Evolutionary conservation across 1,140 invertebrate species (phyloP).

Genomic region (Mylabris phalerata): DNA sequence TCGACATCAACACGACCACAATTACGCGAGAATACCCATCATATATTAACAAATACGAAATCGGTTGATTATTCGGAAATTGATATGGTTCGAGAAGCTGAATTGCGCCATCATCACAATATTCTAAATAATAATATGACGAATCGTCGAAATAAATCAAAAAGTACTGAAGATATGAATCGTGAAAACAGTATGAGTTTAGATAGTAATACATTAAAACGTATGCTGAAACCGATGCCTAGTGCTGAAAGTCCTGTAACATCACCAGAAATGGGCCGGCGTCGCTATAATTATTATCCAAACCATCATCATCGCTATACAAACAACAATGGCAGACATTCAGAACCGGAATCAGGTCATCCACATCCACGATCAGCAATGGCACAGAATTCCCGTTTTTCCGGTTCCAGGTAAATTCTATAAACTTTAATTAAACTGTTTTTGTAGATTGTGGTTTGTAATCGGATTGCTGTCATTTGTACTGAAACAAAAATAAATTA

Average conservation of each 20-base stretch:
- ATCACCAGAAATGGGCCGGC: conserved; percentile 78
- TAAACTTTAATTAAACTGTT: background rate
- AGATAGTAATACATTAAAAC: conserved; percentile 77
- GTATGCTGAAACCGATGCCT: conserved; percentile 89
- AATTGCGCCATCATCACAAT: conserved; percentile 54
- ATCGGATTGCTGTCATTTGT: background rate
- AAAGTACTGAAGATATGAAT: conserved; percentile 85
- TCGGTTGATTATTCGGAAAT: conserved; percentile 71
- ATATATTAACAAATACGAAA: conserved; percentile 52
- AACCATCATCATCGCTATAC: conserved; percentile 49
- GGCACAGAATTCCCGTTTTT: conserved; percentile 40
- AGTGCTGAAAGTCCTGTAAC: conserved; percentile 79
- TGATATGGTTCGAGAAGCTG: conserved; percentile 58
- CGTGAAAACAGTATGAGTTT: conserved; percentile 46
- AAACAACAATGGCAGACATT: conserved; percentile 48
- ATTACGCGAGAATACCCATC: conserved; percentile 56
- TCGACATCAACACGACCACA: conserved; percentile 52
- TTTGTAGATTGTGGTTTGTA: background rate
- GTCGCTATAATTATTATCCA: conserved; percentile 57
- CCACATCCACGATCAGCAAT: conserved; percentile 37
- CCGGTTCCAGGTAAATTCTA: conserved; percentile 36
- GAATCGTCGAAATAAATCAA: conserved; percentile 64
- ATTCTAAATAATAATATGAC: conserved; percentile 58
- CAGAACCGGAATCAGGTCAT: conserved; percentile 46
- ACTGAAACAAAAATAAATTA: background rate